phyloP scores from a whole-genome alignment of 2,888 invertebrate species.

The Agonopterix heracliana region DNA sequence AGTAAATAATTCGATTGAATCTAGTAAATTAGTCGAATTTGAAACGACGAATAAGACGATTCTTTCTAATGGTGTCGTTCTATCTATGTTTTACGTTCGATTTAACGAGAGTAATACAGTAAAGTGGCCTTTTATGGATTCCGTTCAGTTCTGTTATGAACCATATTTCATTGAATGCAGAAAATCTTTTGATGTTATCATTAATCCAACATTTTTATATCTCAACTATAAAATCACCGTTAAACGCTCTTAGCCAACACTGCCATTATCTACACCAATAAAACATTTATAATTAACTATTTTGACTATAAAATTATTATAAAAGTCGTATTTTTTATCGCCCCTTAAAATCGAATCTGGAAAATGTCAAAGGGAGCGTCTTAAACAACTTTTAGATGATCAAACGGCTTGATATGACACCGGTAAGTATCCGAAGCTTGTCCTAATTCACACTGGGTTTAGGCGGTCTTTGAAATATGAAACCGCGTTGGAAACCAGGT shows the following conservation, averaged over 20 bases:
- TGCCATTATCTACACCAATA: slow-evolving; percentile 14
- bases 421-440: slow-evolving; percentile 16
- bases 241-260: neutral
- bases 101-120: slow-evolving; percentile 15
- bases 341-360: slow-evolving; percentile 34
- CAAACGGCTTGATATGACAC: slow-evolving; percentile 46
- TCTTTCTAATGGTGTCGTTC: slow-evolving; percentile 14
- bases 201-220: slow-evolving; percentile 11
- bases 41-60: slow-evolving; percentile 9
- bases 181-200: slow-evolving; percentile 11
- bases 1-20: neutral
- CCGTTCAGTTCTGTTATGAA: slow-evolving; percentile 6
- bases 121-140: slow-evolving; percentile 14
- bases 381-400: slow-evolving; percentile 26
- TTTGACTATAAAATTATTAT: slow-evolving; percentile 12
- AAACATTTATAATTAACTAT: slow-evolving; percentile 19
- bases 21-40: slow-evolving; percentile 9
- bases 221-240: slow-evolving; percentile 8
- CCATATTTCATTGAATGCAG: slow-evolving; percentile 6
- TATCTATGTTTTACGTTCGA: slow-evolving; percentile 13
- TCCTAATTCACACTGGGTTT: slow-evolving; percentile 29
- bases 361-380: slow-evolving; percentile 24
- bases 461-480: slow-evolving; percentile 38
- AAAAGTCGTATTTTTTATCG: slow-evolving; percentile 23
- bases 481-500: slow-evolving; percentile 23